phyloP scores from a whole-genome alignment of 2,888 invertebrate species.

The Anodontia alba region DNA sequence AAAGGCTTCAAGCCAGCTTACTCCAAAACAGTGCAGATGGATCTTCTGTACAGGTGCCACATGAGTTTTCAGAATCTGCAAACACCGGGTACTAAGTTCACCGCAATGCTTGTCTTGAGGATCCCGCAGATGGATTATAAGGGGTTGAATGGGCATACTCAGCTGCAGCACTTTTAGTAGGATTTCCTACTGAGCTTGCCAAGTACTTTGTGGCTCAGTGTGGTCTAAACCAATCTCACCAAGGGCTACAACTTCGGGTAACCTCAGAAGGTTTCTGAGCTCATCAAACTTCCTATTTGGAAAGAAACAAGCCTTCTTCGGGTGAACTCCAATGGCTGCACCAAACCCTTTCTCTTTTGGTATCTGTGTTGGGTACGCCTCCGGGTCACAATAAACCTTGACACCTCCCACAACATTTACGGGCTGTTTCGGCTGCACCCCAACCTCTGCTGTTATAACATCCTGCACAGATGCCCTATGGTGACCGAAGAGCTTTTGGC shows the following conservation, averaged over 20 bases:
- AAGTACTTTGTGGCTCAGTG: background rate
- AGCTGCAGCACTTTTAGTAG: background rate
- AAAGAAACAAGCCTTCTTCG: background rate
- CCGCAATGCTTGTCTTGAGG: background rate
- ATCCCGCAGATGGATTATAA: background rate
- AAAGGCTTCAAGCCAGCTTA: constrained; percentile 14
- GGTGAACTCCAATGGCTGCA: background rate
- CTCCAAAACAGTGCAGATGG: constrained; percentile 32
- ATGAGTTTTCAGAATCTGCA: constrained; percentile 24
- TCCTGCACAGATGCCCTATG: background rate
- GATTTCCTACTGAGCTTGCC: background rate
- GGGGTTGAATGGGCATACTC: background rate
- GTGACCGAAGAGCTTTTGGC: background rate
- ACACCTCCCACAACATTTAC: constrained; percentile 10
- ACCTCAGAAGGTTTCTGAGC: background rate
- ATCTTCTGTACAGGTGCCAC: constrained; percentile 17
- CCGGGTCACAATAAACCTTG: background rate
- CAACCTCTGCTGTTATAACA: background rate
- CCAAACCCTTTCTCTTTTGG: background rate
- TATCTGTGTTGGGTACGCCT: background rate
- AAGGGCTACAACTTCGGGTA: background rate
- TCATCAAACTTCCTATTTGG: background rate
- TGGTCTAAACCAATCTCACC: background rate
- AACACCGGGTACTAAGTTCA: background rate
- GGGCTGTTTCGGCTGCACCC: background rate